Conservation (phyloP, 2,113 vertebrate genomes). For the Microtus oregoni region DNA sequence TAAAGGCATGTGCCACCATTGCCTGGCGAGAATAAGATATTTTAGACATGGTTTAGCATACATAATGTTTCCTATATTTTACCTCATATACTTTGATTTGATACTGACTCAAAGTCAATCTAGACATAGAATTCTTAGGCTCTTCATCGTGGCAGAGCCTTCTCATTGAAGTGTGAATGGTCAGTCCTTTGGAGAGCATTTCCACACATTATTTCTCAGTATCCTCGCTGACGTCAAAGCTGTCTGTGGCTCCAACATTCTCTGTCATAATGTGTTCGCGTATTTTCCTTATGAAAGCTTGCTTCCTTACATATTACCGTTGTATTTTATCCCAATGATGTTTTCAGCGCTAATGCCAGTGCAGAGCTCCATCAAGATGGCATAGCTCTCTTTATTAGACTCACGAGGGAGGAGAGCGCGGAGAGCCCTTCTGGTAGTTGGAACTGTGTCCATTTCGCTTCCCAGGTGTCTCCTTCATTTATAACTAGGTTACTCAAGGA, state of each 20-base stretch:
- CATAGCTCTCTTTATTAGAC: constrained; percentile 4
- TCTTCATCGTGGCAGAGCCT: constrained; percentile 15
- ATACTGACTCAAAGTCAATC: neutral
- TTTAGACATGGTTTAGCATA: constrained; percentile 9
- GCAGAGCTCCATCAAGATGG: constrained; percentile 61
- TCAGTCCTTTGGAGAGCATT: constrained; percentile 54
- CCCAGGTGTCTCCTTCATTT: constrained; percentile 49
- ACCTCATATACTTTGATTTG: constrained; percentile 17
- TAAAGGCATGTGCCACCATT: too few species aligned
- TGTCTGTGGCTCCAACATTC: constrained; percentile 58
- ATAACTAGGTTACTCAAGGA: constrained; percentile 16
- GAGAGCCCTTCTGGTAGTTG: constrained; percentile 36
- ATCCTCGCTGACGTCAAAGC: neutral
- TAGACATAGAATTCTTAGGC: constrained; percentile 38
- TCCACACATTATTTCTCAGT: constrained; percentile 29
- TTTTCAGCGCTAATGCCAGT: constrained; percentile 25
- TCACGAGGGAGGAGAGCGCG: constrained; percentile 35
- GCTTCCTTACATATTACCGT: constrained; percentile 35
- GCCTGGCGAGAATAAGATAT: constrained; percentile 26
- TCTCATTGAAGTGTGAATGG: constrained; percentile 27
- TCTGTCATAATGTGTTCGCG: constrained; percentile 57
- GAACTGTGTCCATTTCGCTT: constrained; percentile 66
- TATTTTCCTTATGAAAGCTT: constrained; percentile 58
- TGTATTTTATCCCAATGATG: constrained; percentile 22
- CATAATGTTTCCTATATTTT: neutral